phyloP scores from a whole-genome alignment of 2,888 invertebrate genomes.

The Xanthorhoe spadicearia region DNA sequence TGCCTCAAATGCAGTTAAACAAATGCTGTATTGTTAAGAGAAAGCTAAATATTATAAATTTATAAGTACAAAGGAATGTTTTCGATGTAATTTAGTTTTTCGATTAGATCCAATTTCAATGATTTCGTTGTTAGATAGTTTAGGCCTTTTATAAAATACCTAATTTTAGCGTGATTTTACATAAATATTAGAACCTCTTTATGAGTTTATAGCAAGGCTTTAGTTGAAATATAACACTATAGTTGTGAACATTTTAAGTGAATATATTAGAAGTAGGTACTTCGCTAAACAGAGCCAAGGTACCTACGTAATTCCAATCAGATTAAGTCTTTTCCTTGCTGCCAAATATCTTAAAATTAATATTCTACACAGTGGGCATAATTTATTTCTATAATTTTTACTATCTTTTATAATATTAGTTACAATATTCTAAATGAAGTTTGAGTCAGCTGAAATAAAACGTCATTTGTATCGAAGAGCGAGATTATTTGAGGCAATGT shows the following conservation, averaged over 20 bases:
- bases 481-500: too few relatives aligned
- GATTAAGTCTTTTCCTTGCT: slow-evolving; percentile 53
- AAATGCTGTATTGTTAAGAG: background rate
- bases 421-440: slow-evolving; percentile 44
- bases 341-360: slow-evolving; percentile 41
- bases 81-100: slow-evolving; percentile 60
- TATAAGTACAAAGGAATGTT: slow-evolving; percentile 54
- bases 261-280: background rate
- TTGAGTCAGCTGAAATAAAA: slow-evolving; percentile 31
- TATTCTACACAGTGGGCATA: slow-evolving; percentile 49
- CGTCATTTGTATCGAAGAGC: too few relatives aligned
- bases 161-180: background rate
- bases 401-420: slow-evolving; percentile 37
- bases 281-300: background rate
- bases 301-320: slow-evolving; percentile 26
- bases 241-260: background rate
- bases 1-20: slow-evolving; percentile 6
- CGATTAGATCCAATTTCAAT: slow-evolving; percentile 32
- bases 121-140: slow-evolving; percentile 45
- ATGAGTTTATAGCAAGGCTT: too few relatives aligned
- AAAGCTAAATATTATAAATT: slow-evolving; percentile 12
- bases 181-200: background rate
- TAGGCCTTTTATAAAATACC: slow-evolving; percentile 16
- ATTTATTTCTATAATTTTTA: slow-evolving; percentile 37
- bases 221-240: slow-evolving; percentile 8